Base-by-base conservation (phyloP, 2,888 invertebrate species). In the Melipona bicolor region DNA sequence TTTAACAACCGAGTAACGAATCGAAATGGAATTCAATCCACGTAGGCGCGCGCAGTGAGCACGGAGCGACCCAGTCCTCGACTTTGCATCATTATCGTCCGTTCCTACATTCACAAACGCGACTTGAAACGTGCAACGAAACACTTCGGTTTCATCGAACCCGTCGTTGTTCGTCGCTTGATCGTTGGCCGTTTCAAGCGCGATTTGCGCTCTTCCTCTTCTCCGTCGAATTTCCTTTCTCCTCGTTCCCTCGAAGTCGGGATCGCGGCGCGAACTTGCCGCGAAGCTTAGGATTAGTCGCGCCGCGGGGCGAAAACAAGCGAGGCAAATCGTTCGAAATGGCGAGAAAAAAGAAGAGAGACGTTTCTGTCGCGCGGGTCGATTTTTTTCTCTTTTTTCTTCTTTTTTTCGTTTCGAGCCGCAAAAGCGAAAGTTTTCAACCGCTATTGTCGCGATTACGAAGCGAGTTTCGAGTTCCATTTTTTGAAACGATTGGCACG, bases 391-490 rank as follows among this genome's bases (percentile, higher is more conserved):
- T 24, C 24, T 24, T 1, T 36, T 36, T 36, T 32, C 3, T 3
- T 3, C 4, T 32, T 4, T 4, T 27, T 68, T 21, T 61, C 65
- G 50, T 4, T 61, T 50, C 56, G n/a, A 13, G 1, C 13, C 27
- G n/a, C 69, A 54, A 54, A 50, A 43, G 6, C 67, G 43, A 19
- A 1, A 43, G 43, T 43, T 43, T 73, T 69, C 32, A 27, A 50
- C 17, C 65, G 36, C n/a, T n/a, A 27, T 17, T 83, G 17, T 59
- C 68, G 56, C 36, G 74, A 73, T 79, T 77, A 64, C 69, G 56
- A 81, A 87, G 86, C 83, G 86, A 86, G 83, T 86, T 77, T 86
- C 77, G 77, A 86, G 86, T 86, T 86, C 86, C 86, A 64, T 79
- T 81, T 27, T 32, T 13, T 68, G 32, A 72, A 71, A 77, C 69